Evolutionary conservation across 2,797 vertebrate species (phyloP), one percentile per base, ranked within the genome.

Genomic region (Darevskia nairensis): DNA sequence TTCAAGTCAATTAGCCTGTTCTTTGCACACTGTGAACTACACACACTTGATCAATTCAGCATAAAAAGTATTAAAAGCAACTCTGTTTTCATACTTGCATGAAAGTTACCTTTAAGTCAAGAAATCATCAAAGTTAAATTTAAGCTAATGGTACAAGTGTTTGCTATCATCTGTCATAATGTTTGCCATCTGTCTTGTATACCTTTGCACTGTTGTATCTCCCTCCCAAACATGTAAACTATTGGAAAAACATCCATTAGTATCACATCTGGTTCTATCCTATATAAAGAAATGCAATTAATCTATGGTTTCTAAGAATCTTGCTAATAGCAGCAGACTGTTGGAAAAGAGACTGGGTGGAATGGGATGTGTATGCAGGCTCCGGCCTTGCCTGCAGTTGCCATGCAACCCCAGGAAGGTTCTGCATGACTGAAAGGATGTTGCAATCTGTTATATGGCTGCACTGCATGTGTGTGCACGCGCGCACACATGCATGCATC

Each of bases 91-190:
- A 68, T 90, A 91, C 84, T 39, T 79, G 66, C 25, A 46, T 68
- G 59, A 90, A 85, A 82, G 68, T 87, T 82, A 80, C 46, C 59
- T 86, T 90, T 90, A 74, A 66, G 76, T 89, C 74, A 95, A 91
- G 90, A 94, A 93, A 84, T 87, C 55, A 71, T 80, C 90, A 41
- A 82, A 93, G 41, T 82, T 86, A 84, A 92, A 17, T 32, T 93
- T 81, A 92, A 93, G 89, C 86, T 86, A 90, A 17, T 90, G 72
- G 8, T 87, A 82, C 92, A 88, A 19, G 23, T 88, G 86, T 69
- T 92, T 90, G 6, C 44, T 91, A 86, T 89, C 93, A 68, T 46
- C 2, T 15, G 10, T 64, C 39, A 91, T 19, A 90, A 92, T 15
- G 87, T 74, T 64, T 64, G 71, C 25, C 78, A 82, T 88, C 88